Base-by-base conservation (phyloP, 2,797 vertebrate species). In the Mormyrus proboscirostris region DNA sequence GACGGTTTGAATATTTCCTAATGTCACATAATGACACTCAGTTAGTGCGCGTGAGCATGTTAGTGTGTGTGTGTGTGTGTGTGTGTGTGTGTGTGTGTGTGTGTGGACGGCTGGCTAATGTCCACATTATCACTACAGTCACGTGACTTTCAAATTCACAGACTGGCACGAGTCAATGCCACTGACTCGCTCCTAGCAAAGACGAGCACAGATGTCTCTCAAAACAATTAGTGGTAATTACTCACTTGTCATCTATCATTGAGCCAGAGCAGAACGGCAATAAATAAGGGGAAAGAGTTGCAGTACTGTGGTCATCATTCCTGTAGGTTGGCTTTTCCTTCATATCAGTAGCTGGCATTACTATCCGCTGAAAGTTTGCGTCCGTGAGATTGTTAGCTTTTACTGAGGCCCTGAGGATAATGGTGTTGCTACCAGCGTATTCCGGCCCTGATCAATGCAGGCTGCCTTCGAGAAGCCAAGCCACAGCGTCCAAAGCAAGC, bases 11-110 rank as follows among this genome's bases (percentile, higher is more conserved):
- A 50, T 84, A 41, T 9, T 87, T 87, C 19, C 12, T 87, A 19
- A 33, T 87, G 29, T 87, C 85, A 55, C 51, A 41, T 33, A 25
- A 22, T 38, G 29, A 14, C 44, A 38, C 41, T 14, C 76, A 12
- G 14, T 55, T 79, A 69, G 16, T 44, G 53, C 55, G 84, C 76
- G 8, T 49, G 57, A 59, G n/a, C 57, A 59, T 59, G 79, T 49
- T 91, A 88, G 91, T 53, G 38, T 55, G 84, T 38, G 25, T 86
- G 50, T 33, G 49, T 51, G 50, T 19, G 22, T 19, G 50, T 29
- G 25, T 69, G 6, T 9, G 7, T 69, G 69, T 76, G 69, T n/a
- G 73, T 55, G 84, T 38, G 25, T 41, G 51, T 38, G 50, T 59
- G 50, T 9, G 10, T 4, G 19, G 19, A 57, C 1, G 33, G 53